These are phyloP conservation scores for Perdita meconis DNA, from an alignment of 2,888 invertebrate species.

Conservation along the genomic window DNA sequence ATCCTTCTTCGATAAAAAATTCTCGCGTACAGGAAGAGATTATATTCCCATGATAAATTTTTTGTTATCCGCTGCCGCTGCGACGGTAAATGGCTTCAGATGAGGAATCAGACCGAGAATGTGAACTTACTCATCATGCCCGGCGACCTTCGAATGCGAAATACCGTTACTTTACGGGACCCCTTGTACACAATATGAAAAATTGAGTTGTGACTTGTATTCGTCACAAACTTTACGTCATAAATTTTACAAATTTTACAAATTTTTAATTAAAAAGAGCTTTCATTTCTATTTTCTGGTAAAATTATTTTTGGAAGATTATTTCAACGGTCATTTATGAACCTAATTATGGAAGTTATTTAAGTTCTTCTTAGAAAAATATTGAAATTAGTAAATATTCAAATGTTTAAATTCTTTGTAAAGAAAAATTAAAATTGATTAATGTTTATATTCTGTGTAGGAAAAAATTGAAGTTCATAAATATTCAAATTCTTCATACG, in stretches of 20 bases:
- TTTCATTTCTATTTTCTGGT: not conserved
- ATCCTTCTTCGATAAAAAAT: too few species aligned
- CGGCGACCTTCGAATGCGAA: conserved; percentile 59
- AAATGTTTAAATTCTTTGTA: too few species aligned
- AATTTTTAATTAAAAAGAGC: not conserved
- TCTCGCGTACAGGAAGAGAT: too few species aligned
- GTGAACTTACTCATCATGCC: conserved; percentile 51
- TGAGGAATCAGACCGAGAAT: conserved; percentile 35
- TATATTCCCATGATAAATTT: not conserved
- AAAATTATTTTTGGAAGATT: not conserved
- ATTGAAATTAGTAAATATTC: too few species aligned
- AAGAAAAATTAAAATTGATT: too few species aligned
- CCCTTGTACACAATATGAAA: conserved; percentile 34
- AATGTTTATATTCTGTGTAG: too few species aligned
- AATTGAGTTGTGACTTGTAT: conserved; percentile 30
- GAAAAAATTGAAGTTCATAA: too few species aligned
- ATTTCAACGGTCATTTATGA: too few species aligned
- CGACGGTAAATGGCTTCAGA: conserved; percentile 8
- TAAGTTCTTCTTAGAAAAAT: too few species aligned
- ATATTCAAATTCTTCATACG: too few species aligned
- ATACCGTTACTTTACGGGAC: conserved; percentile 69
- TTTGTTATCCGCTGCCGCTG: not conserved
- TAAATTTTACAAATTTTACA: not conserved
- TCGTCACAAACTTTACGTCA: not conserved
- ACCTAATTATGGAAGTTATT: too few species aligned